phyloP scores from a whole-genome alignment of 2,888 invertebrate species.

The Drosophila sordidula region DNA sequence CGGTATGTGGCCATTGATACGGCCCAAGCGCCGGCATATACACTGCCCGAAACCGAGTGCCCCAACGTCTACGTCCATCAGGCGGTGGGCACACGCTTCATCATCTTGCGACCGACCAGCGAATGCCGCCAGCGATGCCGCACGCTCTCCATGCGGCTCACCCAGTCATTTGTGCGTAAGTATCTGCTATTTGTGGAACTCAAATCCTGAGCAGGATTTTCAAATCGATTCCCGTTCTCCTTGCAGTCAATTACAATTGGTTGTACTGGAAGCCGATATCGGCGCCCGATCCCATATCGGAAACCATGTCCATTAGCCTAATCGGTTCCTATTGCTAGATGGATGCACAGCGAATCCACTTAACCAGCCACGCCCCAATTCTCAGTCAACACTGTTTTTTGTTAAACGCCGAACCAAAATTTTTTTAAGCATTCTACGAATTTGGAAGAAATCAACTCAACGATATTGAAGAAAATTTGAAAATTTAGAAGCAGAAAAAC shows the following conservation, averaged over 20 bases:
- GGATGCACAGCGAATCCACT: background rate
- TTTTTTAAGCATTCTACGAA: constrained; percentile 8
- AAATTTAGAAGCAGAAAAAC: constrained; percentile 1
- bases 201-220: background rate
- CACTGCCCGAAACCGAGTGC: constrained; percentile 92
- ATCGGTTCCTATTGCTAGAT: constrained; percentile 89
- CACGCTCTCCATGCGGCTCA: constrained; percentile 89
- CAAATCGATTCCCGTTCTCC: background rate
- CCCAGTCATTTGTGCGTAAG: constrained; percentile 92
- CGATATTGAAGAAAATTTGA: constrained; percentile 9
- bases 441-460: constrained; percentile 7
- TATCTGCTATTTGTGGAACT: constrained; percentile 51
- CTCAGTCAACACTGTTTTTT: constrained; percentile 5
- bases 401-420: constrained; percentile 23
- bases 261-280: constrained; percentile 91
- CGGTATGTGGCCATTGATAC: constrained; percentile 92
- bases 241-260: constrained; percentile 91
- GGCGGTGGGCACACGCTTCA: constrained; percentile 89
- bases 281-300: constrained; percentile 87
- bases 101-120: constrained; percentile 90
- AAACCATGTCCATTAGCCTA: constrained; percentile 87
- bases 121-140: constrained; percentile 91
- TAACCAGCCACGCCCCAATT: background rate
- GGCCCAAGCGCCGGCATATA: constrained; percentile 88
- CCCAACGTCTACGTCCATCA: constrained; percentile 91